Evolutionary conservation across 1,140 invertebrate genomes (phyloP).

Genomic region (Ceratina japonica): DNA sequence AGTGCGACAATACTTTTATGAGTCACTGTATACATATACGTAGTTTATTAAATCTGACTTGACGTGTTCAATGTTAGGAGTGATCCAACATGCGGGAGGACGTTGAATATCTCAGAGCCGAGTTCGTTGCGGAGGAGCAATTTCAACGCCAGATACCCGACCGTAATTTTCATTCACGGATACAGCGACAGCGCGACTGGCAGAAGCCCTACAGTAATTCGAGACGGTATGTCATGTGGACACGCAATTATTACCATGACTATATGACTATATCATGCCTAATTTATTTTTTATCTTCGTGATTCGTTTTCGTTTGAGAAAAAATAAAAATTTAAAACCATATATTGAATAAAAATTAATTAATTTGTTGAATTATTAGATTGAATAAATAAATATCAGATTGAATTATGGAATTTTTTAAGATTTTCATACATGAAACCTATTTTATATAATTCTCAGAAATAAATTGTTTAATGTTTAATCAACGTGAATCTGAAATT

Average conservation of each 20-base stretch:
- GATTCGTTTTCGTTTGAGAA: background rate
- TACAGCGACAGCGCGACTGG: slow-evolving; percentile 84
- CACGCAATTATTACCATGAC: background rate
- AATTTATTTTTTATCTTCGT: background rate
- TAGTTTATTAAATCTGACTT: background rate
- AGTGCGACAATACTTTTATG: too few species aligned
- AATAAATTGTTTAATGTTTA: too few species aligned
- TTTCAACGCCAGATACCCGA: slow-evolving; percentile 80
- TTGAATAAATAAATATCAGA: too few species aligned
- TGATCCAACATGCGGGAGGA: slow-evolving; percentile 68
- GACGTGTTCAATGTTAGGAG: slow-evolving; percentile 48
- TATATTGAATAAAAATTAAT: too few species aligned
- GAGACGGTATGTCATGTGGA: slow-evolving; percentile 83
- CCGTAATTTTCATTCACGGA: slow-evolving; percentile 88
- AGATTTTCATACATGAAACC: too few species aligned
- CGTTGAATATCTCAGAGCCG: slow-evolving; percentile 64
- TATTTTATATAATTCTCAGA: too few species aligned
- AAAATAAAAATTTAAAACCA: too few species aligned
- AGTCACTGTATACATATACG: too few species aligned
- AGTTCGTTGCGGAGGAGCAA: slow-evolving; percentile 67
- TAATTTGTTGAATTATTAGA: too few species aligned
- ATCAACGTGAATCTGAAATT: too few species aligned
- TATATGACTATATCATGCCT: background rate
- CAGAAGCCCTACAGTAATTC: slow-evolving; percentile 82
- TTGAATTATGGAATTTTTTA: too few species aligned